Conservation (phyloP, 64 coral and sea anemone genomes). For the Acropora tenuis region DNA sequence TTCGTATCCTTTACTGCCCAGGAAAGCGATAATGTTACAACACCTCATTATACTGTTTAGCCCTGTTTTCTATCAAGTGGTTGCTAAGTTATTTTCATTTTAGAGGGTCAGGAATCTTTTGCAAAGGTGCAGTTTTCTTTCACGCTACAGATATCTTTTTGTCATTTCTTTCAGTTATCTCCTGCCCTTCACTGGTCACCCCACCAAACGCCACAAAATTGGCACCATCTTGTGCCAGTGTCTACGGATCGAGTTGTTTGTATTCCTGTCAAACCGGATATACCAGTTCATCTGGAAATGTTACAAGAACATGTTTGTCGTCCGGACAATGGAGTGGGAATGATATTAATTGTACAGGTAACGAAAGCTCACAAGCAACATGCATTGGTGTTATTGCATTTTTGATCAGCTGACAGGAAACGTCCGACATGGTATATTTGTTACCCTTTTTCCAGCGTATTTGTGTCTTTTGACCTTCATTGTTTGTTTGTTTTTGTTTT, state of each 20-base stretch:
- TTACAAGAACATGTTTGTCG: conserved; percentile 18
- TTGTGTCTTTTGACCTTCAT: no score
- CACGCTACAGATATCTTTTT: not conserved
- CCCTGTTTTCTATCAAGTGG: no score
- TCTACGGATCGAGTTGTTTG: conserved; percentile 24
- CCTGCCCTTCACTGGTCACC: conserved; percentile 7
- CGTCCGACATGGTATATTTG: no score
- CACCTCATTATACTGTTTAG: no score
- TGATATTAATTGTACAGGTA: conserved; percentile 25
- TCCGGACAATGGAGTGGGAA: conserved; percentile 28
- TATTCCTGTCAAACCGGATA: conserved; percentile 50
- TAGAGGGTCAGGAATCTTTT: not conserved
- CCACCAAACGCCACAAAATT: not conserved
- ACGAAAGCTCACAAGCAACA: not conserved
- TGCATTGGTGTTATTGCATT: not conserved
- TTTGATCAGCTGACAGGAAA: no score
- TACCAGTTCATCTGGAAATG: conserved; percentile 18
- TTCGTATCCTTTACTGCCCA: no score
- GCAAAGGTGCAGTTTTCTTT: not conserved
- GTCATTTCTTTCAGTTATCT: conserved; percentile 17
- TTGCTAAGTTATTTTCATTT: no score
- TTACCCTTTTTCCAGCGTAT: no score
- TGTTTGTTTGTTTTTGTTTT: no score
- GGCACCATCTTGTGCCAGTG: not conserved
- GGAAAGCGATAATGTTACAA: no score